Evolutionary conservation across 2,888 invertebrate species (phyloP), one percentile per base, ranked within the genome.

Genomic region (Lasius platythorax): DNA sequence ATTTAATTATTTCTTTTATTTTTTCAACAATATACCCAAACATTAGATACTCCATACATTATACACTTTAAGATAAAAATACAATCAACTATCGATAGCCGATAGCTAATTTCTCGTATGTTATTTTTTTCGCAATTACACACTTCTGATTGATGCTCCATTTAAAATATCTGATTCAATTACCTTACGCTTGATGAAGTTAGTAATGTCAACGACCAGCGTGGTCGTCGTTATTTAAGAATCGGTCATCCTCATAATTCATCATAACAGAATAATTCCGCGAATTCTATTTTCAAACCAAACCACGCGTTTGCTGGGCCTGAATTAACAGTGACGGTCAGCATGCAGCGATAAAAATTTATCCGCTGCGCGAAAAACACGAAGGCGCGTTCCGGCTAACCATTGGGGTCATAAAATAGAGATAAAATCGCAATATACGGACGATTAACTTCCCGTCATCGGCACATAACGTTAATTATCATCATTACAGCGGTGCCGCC

Each of bases 221-320:
- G 12, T 37, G 11, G 12, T n/a, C 30, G 28, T 43, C 30, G n/a
- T 61, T 70, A 79, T 79, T 43, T 72, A 72, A 61, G 79, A 83
- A 74, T 30, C 56, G 56, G n/a, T 28, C 30, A 18, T 82, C 66
- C 56, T 84, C 78, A 72, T 66, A 83, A 81, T 81, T 83, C 75
- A 86, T 87, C 64, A 40, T 28, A 63, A 84, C 40, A 64, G 15
- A 68, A 82, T 79, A 82, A 64, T 88, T 88, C 87, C 46, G 82
- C 72, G 87, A 88, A 90, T 84, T 87, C 87, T 87, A 90, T 87
- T 87, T 86, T 76, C 58, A 75, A 61, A 70, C 30, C 30, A 53
- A 12, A 66, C 58, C 87, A 87, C 67, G 82, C 72, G 82, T 78
- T 78, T 58, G 61, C 79, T 82, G 74, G 58, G 64, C 73, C 72